Base-by-base conservation (phyloP, 2,113 vertebrate species). In the Eulemur rufifrons region DNA sequence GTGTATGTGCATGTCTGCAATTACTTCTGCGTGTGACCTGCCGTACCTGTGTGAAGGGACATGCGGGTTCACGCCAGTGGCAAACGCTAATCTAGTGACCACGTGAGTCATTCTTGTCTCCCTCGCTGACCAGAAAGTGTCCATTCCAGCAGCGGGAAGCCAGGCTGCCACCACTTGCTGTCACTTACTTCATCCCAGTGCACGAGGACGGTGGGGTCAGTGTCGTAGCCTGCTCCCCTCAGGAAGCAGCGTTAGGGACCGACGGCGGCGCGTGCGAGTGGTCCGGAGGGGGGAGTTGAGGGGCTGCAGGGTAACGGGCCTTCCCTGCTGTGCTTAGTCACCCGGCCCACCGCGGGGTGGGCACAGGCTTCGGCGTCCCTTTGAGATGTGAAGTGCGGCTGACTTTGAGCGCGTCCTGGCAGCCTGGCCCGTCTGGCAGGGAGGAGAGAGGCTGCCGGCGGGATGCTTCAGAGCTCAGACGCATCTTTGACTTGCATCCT, bases 181-280 rank as follows among this genome's bases (percentile, higher is more conserved):
- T 42, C n/a, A 1, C 39, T 8, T 6, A 20, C 47, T 0, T 50
- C 0, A 13, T 14, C 9, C 23, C 9, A 0, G 42, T 0, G 0
- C 0, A 2, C 3, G 14, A 6, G 42, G 8, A 0, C 12, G 0
- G 47, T 0, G 0, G 66, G 42, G 0, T 2, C n/a, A 1, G 59
- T 18, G 0, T 42, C 2, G 21, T 11, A 0, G 0, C 37, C 5
- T 5, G 2, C 37, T 12, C 13, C 6, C 1, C 29, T n/a, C 1
- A 3, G 34, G 50, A 64, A 68, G 59, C 45, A 20, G 29, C 11
- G 5, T 9, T 66, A 66, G 6, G 3, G 27, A 63, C 27, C 50
- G 68, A 54, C 18, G 52, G 20, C n/a, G 2, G 27, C 13, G 14
- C 34, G 34, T 0, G 18, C 10, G 9, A 27, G 59, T 8, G 1